A percentile compares a stretch with the other conserved stretches of the same genome.
phyloP scores from a whole-genome alignment of 2,797 vertebrate genomes.

The Phylloscopus collybita region DNA sequence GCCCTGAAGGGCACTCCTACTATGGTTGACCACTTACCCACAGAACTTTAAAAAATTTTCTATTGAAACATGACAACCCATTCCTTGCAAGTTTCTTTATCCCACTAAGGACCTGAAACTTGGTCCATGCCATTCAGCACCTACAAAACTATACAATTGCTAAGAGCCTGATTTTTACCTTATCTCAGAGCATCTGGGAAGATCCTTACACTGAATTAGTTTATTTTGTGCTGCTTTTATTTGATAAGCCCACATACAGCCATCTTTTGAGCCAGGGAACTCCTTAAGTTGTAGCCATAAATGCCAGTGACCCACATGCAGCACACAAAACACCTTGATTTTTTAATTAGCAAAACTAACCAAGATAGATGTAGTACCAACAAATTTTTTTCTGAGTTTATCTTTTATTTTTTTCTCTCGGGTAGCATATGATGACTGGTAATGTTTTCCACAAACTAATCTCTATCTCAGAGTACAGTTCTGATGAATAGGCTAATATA shows the following conservation, averaged over 20 bases:
- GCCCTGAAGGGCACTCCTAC: neutral
- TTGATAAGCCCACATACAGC: neutral
- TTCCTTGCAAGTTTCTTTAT: neutral
- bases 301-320: neutral
- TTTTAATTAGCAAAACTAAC: neutral
- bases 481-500: constrained; percentile 48
- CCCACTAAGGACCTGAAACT: neutral
- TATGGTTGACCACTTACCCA: neutral
- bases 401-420: neutral
- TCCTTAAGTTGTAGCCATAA: neutral
- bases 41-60: neutral
- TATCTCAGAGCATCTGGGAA: neutral
- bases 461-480: neutral
- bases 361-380: neutral
- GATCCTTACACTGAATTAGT: neutral
- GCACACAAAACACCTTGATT: neutral
- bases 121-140: neutral
- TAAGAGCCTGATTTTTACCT: neutral
- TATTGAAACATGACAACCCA: neutral
- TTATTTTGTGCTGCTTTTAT: neutral
- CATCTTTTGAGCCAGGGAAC: neutral
- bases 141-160: neutral
- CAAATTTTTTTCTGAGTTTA: neutral
- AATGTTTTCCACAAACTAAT: neutral
- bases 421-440: neutral